A percentile compares a stretch with the other conserved stretches of the same genome.
These are phyloP conservation scores for Temnopleurus reevesii DNA, from an alignment of 53 echinoderm and acorn worm genomes.

Conservation along the genomic window DNA sequence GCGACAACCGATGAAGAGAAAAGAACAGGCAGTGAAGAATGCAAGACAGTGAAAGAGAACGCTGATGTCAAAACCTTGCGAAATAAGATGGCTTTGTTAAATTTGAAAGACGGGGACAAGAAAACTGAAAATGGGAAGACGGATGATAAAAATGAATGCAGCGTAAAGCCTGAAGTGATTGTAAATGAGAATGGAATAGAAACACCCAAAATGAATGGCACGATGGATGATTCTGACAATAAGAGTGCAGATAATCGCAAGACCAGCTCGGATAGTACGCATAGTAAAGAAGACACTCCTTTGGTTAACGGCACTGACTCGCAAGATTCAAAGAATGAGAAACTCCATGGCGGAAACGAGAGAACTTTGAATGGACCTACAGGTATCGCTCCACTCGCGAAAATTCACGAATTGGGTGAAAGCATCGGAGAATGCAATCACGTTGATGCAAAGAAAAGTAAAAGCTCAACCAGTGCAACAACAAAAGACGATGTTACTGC, in stretches of 20 bases:
- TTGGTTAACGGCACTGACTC: neutral
- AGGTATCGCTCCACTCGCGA: conserved; percentile 45
- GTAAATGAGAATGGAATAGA: conserved; percentile 38
- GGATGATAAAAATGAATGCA: neutral
- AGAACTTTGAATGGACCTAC: conserved; percentile 14
- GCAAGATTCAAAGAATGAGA: neutral
- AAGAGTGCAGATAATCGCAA: neutral
- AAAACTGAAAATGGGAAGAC: neutral
- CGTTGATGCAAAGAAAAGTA: conserved; percentile 30
- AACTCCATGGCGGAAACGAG: conserved; percentile 38
- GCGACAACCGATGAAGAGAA: conserved; percentile 28
- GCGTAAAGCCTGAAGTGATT: neutral
- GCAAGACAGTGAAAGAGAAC: neutral
- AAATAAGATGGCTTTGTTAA: neutral
- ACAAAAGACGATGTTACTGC: neutral
- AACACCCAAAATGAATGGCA: conserved; percentile 15
- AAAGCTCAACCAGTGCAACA: neutral
- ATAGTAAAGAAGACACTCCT: neutral
- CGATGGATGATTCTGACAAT: conserved; percentile 4
- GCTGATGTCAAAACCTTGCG: neutral
- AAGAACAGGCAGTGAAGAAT: neutral
- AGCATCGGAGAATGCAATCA: conserved; percentile 12
- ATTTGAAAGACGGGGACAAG: neutral
- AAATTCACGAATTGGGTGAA: conserved; percentile 52
- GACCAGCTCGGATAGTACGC: neutral